Evolutionary conservation across 2,113 vertebrate species (phyloP).

Genomic region (Pampusana beccarii): DNA sequence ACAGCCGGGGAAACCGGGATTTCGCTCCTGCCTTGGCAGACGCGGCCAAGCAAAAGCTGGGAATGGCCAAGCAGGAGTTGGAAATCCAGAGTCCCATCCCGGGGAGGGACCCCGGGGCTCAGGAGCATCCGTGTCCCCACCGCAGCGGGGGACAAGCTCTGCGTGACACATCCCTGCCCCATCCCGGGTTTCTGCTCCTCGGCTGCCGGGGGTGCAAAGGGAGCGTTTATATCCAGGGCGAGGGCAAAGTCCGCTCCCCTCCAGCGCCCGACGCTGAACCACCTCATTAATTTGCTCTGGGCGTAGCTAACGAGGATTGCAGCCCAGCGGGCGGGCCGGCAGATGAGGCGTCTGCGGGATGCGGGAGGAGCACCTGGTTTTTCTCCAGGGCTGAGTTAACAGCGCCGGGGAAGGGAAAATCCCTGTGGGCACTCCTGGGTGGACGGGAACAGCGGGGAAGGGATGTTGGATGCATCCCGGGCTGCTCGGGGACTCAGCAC

Average conservation of each 20-base stretch:
- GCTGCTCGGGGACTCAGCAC: rapidly evolving
- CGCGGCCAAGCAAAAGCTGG: not conserved
- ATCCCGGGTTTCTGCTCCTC: rapidly evolving
- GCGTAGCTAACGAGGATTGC: not conserved
- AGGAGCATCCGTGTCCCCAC: rapidly evolving
- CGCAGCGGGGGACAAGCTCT: rapidly evolving
- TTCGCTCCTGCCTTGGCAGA: not conserved
- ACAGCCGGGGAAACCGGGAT: rapidly evolving
- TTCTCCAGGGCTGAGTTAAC: not conserved
- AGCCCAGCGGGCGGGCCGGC: not conserved
- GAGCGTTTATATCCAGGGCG: not conserved
- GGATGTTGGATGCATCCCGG: rapidly evolving
- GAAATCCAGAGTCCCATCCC: rapidly evolving
- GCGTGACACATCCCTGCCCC: rapidly evolving
- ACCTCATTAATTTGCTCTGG: not conserved
- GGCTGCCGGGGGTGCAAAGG: rapidly evolving
- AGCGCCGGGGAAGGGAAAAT: not conserved
- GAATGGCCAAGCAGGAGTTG: rapidly evolving
- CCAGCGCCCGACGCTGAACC: not conserved
- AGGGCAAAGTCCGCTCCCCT: not conserved
- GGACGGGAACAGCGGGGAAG: rapidly evolving
- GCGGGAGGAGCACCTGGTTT: not conserved
- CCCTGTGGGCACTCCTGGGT: rapidly evolving
- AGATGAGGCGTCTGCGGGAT: not conserved
- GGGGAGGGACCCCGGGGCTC: not conserved